phyloP scores from a whole-genome alignment of 2,888 invertebrate genomes.

The Belgica antarctica region DNA sequence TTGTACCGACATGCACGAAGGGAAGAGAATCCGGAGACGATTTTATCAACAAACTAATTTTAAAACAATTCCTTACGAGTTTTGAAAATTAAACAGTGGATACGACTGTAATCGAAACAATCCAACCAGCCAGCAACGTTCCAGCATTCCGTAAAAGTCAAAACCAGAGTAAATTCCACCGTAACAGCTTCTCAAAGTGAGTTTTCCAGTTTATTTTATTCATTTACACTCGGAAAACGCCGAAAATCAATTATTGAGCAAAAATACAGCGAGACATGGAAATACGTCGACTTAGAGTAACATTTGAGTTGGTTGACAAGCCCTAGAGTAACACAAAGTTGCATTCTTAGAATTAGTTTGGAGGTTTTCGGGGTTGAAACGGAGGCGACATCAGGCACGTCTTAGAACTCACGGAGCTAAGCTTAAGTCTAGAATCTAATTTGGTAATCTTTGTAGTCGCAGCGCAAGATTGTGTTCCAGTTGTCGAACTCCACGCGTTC shows the following conservation, averaged over 20 bases:
- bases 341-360: not conserved
- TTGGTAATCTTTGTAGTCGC: slow-evolving; percentile 70
- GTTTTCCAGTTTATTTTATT: not conserved
- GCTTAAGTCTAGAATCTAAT: slow-evolving; percentile 69
- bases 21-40: too few species aligned
- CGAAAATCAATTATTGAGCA: not conserved
- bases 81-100: too few species aligned
- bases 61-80: too few species aligned
- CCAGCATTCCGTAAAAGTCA: not conserved
- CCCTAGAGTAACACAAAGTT: not conserved
- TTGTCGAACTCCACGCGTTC: slow-evolving; percentile 78
- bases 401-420: too few species aligned
- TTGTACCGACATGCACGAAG: too few species aligned
- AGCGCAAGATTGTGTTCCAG: slow-evolving; percentile 68
- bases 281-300: not conserved
- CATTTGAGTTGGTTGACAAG: slow-evolving; percentile 4
- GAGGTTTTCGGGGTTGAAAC: too few species aligned
- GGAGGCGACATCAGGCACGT: too few species aligned
- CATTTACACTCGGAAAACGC: not conserved
- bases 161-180: not conserved
- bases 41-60: too few species aligned
- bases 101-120: too few species aligned
- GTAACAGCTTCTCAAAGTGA: not conserved
- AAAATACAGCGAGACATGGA: not conserved
- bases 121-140: not conserved